Conservation (phyloP, 2,888 invertebrate genomes). For the Callyntrura guangdongensis region DNA sequence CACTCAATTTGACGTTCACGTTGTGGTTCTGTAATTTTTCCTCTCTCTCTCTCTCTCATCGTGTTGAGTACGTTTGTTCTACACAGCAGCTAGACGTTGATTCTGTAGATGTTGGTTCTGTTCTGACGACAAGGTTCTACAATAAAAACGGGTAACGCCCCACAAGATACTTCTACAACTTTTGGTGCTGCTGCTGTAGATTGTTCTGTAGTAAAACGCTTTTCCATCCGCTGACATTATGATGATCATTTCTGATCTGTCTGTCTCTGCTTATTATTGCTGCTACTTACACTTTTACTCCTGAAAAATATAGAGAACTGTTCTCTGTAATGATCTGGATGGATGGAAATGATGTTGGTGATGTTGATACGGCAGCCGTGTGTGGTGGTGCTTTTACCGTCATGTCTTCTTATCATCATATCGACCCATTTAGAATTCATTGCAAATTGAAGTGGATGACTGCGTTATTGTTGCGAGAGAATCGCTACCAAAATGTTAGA, state of each 20-base stretch:
- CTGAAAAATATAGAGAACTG: constrained; percentile 13
- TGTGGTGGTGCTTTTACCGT: background rate
- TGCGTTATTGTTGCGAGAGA: constrained; percentile 1
- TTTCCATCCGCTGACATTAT: constrained; percentile 31
- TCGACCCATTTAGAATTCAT: constrained; percentile 60
- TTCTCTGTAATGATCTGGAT: constrained; percentile 30
- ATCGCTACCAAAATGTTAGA: background rate
- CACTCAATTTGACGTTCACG: background rate
- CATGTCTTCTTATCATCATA: constrained; percentile 58
- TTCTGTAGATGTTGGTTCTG: background rate
- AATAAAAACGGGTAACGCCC: constrained; percentile 66
- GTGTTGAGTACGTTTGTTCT: background rate
- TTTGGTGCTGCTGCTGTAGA: background rate
- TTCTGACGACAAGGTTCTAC: constrained; percentile 18
- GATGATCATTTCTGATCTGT: constrained; percentile 35
- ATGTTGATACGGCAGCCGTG: background rate
- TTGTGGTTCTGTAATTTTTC: background rate
- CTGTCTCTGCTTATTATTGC: constrained; percentile 56
- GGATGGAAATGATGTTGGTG: background rate
- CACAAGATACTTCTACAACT: constrained; percentile 12
- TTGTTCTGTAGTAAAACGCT: constrained; percentile 4
- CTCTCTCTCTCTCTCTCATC: too few species aligned
- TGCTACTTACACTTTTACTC: constrained; percentile 44
- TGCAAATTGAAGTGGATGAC: constrained; percentile 60
- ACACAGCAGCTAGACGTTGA: background rate